These are phyloP conservation scores for Hydropsyche betteni DNA, from an alignment of 2,888 invertebrate genomes.

Conservation along the genomic window DNA sequence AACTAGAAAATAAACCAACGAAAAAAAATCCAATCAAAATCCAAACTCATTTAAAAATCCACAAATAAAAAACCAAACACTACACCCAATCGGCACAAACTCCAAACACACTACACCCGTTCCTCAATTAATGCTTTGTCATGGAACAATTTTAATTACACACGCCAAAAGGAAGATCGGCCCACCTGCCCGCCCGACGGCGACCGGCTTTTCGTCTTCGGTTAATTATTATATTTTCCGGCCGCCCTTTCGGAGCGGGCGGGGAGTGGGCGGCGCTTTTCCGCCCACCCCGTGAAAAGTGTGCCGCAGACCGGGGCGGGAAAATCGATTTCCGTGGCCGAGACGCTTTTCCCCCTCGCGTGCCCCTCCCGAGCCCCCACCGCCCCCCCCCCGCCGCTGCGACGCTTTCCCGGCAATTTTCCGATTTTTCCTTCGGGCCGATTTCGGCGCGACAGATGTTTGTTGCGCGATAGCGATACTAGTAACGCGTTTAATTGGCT, in stretches of 20 bases:
- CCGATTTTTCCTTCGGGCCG: constrained; percentile 26
- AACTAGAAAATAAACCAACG: no score
- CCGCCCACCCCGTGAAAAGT: constrained; percentile 22
- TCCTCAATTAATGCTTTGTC: constrained; percentile 31
- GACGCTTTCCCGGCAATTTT: constrained; percentile 27
- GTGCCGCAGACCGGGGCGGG: constrained; percentile 28
- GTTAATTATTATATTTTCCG: constrained; percentile 34
- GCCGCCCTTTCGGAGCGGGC: not conserved
- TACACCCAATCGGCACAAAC: not conserved
- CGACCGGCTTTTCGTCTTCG: constrained; percentile 24
- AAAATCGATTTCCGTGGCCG: constrained; percentile 31
- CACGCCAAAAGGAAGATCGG: not conserved
- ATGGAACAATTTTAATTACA: constrained; percentile 38
- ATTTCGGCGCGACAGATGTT: constrained; percentile 26
- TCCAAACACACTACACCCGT: not conserved
- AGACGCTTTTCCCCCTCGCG: constrained; percentile 10
- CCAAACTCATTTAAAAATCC: no score
- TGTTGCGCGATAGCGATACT: constrained; percentile 21
- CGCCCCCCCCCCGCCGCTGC: constrained; percentile 5
- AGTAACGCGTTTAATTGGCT: constrained; percentile 25
- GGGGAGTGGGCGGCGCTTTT: not conserved
- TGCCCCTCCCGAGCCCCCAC: not conserved
- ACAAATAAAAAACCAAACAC: no score
- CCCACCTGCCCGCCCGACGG: no score
- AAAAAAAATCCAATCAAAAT: no score